Evolutionary conservation across 2,113 vertebrate species (phyloP), one percentile per base, ranked within the genome.

Genomic region (Mormyrus iriodes): DNA sequence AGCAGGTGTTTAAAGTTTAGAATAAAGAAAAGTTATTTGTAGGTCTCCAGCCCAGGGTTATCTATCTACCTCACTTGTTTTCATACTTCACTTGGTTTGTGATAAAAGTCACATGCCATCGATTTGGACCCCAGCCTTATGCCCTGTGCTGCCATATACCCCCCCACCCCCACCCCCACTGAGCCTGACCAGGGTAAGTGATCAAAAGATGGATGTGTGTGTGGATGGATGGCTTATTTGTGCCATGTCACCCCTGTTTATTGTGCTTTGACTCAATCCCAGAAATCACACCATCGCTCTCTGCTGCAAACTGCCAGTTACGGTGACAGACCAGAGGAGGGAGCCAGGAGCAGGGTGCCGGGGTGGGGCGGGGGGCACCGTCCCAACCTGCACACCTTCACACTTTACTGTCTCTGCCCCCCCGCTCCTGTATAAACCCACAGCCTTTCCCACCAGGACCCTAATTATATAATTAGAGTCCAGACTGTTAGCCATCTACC

Each of bases 381-480:
- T 21, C 87, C 86, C 86, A 3, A 17, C 83, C 31, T 35, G 6
- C 48, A 55, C 49, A 86, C 10, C 85, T 88, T 55, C 51, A 24
- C 49, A 46, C 73, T 24, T 82, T 58, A 21, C n/a, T 88, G 76
- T 51, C 24, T 58, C 39, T 61, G 39, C n/a, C 87, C 48, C 21
- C 9, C 15, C 83, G 90, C 53, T 87, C 88, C 79, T 90, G 89
- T 88, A 48, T 90, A 61, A 90, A 79, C 84, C 85, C 65, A 85
- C 55, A 85, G 87, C 86, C 19, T 82, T 73, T 88, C 87, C 87
- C 90, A 90, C 87, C 84, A 85, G 90, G 82, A 53, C 69, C 90
- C 87, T 90, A 90, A 90, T 88, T 90, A 90, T 88, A 85, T 88
- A 85, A 88, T 90, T 90, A 90, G 90, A 82, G 65, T 53, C 90